Base-by-base conservation (phyloP, 2,888 invertebrate genomes). In the Ochropacha duplaris region DNA sequence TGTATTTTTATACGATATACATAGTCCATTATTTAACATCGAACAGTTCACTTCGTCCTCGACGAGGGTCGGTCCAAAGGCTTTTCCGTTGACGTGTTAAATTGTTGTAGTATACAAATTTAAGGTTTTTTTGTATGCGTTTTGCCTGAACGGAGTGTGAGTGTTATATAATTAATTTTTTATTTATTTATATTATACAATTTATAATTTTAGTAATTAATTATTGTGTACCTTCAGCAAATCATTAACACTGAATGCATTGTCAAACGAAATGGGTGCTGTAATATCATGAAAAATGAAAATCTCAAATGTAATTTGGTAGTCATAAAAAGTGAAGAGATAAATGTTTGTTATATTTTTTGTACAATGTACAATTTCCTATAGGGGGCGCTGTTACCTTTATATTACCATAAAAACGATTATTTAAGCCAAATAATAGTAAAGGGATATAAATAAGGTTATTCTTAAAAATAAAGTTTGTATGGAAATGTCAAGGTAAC, bases 1-100 rank as follows among this genome's bases (percentile, higher is more conserved):
- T 72, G 74, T 80, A 78, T 76, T 72, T 72, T 67, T 71, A 69
- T 74, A 77, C 74, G 50, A 69, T 67, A 72, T 68, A 71, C 65
- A 61, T 71, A 65, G 72, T 74, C 75, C 75, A 69, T 66, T 61
- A 56, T 70, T n/a, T 69, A 71, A 75, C 71, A 49, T 58, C 51
- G 58, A 57, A 57, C 55, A 56, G 59, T 60, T 58, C 55, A 52
- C 49, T 51, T 44, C 34, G 57, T 49, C 26, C 59, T 57, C n/a
- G n/a, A n/a, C n/a, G n/a, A n/a, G n/a, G 58, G 55, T 67, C 68
- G 61, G 70, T 68, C 6, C 14, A 44, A 19, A 5, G 44, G 16
- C 44, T 44, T 44, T 9, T 44, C 44, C 8, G 44, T 44, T 44
- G 44, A 44, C 44, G 44, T 44, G 19, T 31, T 31, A 12, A 31